A percentile compares a stretch with the other conserved stretches of the same genome.
These are phyloP conservation scores for Ictidomys tridecemlineatus DNA, from an alignment of 2,113 vertebrate species.

Conservation along the genomic window DNA sequence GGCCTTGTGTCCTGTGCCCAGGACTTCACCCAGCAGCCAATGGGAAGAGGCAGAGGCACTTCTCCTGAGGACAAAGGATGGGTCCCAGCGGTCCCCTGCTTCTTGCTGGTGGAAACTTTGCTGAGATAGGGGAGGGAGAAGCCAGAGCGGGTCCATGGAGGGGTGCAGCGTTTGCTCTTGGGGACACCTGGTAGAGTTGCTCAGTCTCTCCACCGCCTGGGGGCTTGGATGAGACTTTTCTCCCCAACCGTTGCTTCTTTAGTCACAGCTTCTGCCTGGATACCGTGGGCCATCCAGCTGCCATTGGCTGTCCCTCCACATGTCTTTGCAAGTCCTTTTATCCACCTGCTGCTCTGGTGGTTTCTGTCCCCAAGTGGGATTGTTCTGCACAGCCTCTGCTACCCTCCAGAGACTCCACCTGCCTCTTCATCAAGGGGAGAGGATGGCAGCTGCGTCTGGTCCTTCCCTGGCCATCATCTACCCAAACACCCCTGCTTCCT, in stretches of 20 bases:
- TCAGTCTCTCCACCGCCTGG: not conserved
- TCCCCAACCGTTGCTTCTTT: not conserved
- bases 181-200: not conserved
- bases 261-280: not conserved
- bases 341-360: not conserved
- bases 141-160: fast-evolving
- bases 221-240: not conserved
- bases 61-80: too few relatives aligned
- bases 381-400: not conserved
- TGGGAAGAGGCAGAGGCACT: not conserved
- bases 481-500: fast-evolving
- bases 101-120: not conserved
- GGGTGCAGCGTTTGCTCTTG: not conserved
- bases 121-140: not conserved
- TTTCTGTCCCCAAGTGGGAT: not conserved
- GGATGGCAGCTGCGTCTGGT: not conserved
- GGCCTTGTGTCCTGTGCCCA: not conserved
- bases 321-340: not conserved
- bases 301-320: fast-evolving
- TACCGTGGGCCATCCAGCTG: not conserved
- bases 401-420: too few relatives aligned
- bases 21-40: not conserved
- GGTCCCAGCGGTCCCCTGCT: not conserved
- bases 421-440: not conserved
- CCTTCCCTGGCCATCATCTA: fast-evolving